Base-by-base conservation (phyloP, 2,888 invertebrate species). In the Aromia moschata region DNA sequence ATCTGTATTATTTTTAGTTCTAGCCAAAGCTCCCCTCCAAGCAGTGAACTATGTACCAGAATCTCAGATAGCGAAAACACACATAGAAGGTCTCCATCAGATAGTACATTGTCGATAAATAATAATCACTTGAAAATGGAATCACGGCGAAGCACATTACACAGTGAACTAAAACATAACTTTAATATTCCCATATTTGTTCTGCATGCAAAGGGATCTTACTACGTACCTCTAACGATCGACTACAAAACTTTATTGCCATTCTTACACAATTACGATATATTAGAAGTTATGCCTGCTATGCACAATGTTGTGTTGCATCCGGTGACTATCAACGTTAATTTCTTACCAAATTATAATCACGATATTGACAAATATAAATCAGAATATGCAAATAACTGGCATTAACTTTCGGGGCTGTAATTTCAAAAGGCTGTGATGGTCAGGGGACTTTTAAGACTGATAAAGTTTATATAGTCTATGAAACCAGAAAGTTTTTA, bases 271-370 rank as follows among this genome's bases (percentile, higher is more conserved):
- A 83, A 86, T 2, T 82, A 82, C 71, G 86, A 87, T 79, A 79
- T 84, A 84, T 77, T 87, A 56, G 86, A 86, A 70, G 82, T 83
- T 62, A 81, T 82, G 16, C 81, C 83, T 16, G 82, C 83, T 67
- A 84, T 84, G 15, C 83, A 86, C 0, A 82, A 85, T 30, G 84
- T 86, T 14, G 85, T 90, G 1, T 80, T 94, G 25, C 94, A 94
- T 81, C 94, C 94, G 1, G 92, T 95, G 68, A 93, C 93, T 57
- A 94, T 95, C 60, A 92, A 92, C 77, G 94, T 94, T n/a, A 91
- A 92, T 81, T 93, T 92, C 69, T 78, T 80, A 56, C 77, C 75
- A 5, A 70, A 67, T 61, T 46, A 40, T 33, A 36, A 44, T 16
- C 46, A 18, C 17, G 55, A 56, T 16, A 64, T 58, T 45, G 58